Conservation (phyloP, 2,113 vertebrate genomes). For the Galeopterus variegatus region DNA sequence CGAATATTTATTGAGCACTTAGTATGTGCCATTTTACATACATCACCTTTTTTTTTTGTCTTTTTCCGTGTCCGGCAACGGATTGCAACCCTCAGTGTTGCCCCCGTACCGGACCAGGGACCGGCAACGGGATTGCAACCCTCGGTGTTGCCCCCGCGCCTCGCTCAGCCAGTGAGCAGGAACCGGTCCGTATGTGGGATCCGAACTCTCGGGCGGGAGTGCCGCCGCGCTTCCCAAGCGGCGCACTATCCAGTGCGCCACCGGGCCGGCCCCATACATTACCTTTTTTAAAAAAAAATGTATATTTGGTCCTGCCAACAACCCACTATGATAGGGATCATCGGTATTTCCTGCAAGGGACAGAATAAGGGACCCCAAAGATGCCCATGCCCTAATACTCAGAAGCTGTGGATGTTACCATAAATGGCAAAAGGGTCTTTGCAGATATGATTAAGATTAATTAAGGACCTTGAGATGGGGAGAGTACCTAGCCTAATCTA, state of each 20-base stretch:
- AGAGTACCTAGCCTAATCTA: background rate
- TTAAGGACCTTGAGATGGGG: fast-evolving
- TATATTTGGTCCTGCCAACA: background rate
- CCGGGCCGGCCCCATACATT: too few relatives aligned
- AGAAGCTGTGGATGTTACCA: background rate
- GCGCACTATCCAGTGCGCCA: too few relatives aligned
- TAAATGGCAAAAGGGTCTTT: background rate
- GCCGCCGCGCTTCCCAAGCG: too few relatives aligned
- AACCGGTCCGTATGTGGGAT: too few relatives aligned
- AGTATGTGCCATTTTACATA: background rate
- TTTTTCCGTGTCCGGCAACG: too few relatives aligned
- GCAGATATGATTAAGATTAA: background rate
- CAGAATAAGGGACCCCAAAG: background rate
- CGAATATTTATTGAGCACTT: background rate
- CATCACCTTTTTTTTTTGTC: background rate
- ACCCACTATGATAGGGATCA: background rate
- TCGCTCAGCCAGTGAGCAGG: too few relatives aligned
- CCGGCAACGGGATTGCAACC: too few relatives aligned
- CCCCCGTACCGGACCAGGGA: too few relatives aligned
- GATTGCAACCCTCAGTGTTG: too few relatives aligned
- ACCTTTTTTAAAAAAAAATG: background rate
- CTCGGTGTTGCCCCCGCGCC: too few relatives aligned
- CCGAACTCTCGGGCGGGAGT: too few relatives aligned
- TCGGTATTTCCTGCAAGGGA: too few relatives aligned
- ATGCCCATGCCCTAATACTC: fast-evolving